Evolutionary conservation across 2,113 vertebrate genomes (phyloP).

Genomic region (Circaetus gallicus): DNA sequence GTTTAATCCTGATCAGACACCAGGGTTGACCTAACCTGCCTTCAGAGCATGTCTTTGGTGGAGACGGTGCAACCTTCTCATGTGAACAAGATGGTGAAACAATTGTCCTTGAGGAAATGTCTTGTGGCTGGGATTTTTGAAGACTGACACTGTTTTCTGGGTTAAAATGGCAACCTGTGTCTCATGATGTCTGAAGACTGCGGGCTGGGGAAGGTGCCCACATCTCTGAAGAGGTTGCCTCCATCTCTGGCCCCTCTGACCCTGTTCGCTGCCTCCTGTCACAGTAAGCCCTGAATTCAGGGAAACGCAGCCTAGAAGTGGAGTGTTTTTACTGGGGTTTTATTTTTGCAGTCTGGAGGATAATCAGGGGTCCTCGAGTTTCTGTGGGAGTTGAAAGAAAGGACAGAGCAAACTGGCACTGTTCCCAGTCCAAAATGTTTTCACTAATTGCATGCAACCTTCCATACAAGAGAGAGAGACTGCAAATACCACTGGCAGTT

Average conservation of each 20-base stretch:
- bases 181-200: neutral
- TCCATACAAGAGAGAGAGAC: conserved; percentile 15
- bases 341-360: conserved; percentile 5
- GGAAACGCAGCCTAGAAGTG: neutral
- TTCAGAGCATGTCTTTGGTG: neutral
- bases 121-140: neutral
- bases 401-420: conserved; percentile 55
- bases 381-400: conserved; percentile 66
- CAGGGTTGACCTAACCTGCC: neutral
- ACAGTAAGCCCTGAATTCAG: neutral
- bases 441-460: conserved; percentile 57
- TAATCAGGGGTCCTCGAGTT: conserved; percentile 36
- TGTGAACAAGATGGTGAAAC: neutral
- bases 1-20: neutral
- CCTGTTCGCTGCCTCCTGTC: accelerated
- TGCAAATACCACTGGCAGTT: conserved; percentile 32
- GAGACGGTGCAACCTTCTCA: neutral
- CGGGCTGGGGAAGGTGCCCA: neutral
- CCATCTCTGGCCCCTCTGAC: neutral
- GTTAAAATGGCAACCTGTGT: neutral
- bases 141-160: neutral
- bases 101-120: neutral
- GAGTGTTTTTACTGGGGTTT: neutral
- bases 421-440: conserved; percentile 63
- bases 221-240: neutral